Evolutionary conservation across 2,888 invertebrate genomes (phyloP), one percentile per base, ranked within the genome.

Genomic region (Euproctis similis): DNA sequence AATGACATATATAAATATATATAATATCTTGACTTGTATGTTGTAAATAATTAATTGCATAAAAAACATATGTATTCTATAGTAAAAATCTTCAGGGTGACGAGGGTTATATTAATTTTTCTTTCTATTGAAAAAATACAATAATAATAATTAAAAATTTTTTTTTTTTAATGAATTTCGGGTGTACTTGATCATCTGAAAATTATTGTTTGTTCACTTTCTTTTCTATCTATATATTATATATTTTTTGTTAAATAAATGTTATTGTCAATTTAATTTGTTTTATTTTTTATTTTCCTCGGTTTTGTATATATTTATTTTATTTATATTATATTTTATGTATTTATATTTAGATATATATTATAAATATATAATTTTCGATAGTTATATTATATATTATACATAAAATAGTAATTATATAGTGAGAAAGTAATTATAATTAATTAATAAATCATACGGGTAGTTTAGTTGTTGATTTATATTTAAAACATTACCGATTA

Each of bases 211-310:
- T 82, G 8, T 25, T 61, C 39, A 42, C 53, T 72, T 74, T 78
- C 70, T 14, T 14, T 14, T 14, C 14, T 14, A 14, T 14, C 4
- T 77, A 76, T 80, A 82, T 81, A 78, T 78, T 80, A 80, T 82
- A 81, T 82, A 81, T 82, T 82, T 82, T 82, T 84, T 84, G 84
- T 84, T 84, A 82, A 82, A 84, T 84, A 84, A 84, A 81, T 81
- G 84, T 84, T 84, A 84, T 82, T 81, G 81, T 82, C 80, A 72
- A 76, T 55, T 72, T 63, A 67, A 76, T 80, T 84, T 73, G 71
- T 77, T 80, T 80, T 74, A 57, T 57, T 56, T 64, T 47, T 50
- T 54, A 53, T 42, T 47, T n/a, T 36, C 50, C 40, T 45, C 52
- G 42, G 27, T 24, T 34, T 30, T 32, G 30, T 34, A 35, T 53